Base-by-base conservation (phyloP, 23 tunicate species). In the Aplidium turbinatum region DNA sequence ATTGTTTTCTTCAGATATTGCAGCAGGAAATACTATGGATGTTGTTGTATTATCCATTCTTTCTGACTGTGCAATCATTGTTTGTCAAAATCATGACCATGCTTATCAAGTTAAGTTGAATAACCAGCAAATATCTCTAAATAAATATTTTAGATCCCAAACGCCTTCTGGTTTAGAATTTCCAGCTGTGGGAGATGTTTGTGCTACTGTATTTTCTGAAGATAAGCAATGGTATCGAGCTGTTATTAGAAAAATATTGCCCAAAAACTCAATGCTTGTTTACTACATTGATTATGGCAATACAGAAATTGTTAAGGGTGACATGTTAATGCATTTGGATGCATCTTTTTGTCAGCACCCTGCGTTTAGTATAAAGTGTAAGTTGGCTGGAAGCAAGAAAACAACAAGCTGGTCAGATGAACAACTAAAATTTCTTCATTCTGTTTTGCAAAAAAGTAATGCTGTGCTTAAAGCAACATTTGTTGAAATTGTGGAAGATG, bases 141-240 rank as follows among this genome's bases (percentile, higher is more conserved):
- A n/a, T n/a, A n/a, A n/a, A n/a, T n/a, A n/a, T n/a, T n/a, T n/a
- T n/a, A n/a, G n/a, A n/a, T n/a, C n/a, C n/a, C n/a, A n/a, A n/a
- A n/a, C n/a, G n/a, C n/a, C n/a, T n/a, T n/a, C n/a, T n/a, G n/a
- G n/a, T n/a, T n/a, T n/a, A n/a, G n/a, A n/a, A n/a, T n/a, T n/a
- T n/a, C n/a, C n/a, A n/a, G n/a, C n/a, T 57, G 64, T 4, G 29
- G 64, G 64, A 18, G 6, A 1, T 16, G 2, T 57, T 2, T 57
- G 64, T 57, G 64, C 64, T 22, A 57, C 64, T 18, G 64, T 57
- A 1, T 57, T 29, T 24, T 57, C 64, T 1, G 64, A 5, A 57
- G 64, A 57, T 13, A 35, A 35, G 5, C n/a, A 57, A 22, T 57
- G 64, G 64, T 57, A 57, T 7, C 29, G 64, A 13, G 64, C n/a